Evolutionary conservation across 23 tunicate species (phyloP), one percentile per base, ranked within the genome.

Genomic region (Clavelina lepadiformis): DNA sequence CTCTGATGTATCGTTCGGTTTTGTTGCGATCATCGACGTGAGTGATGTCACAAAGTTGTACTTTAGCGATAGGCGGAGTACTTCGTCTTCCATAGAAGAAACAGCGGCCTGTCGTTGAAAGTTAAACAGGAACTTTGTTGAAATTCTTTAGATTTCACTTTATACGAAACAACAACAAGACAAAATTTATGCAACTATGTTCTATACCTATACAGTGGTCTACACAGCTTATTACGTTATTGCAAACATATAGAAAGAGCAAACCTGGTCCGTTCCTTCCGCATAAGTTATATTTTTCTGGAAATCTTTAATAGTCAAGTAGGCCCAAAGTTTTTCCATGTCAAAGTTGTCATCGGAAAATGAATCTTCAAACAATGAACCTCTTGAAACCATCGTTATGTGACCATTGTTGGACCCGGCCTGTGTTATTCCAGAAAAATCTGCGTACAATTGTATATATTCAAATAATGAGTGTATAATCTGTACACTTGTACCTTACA

Each of bases 11-110:
- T 73, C 62, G 34, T 44, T 65, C 29, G 91, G 91, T 60, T 77
- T 37, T 15, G 76, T 72, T 8, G 75, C 91, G 23, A 83, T 82
- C 91, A 83, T 83, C n/a, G 91, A 83, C 32, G 91, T 83, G 13
- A 74, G 46, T 13, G 81, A 76, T 49, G 91, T 83, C 35, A 83
- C 91, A 50, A 83, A 75, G 29, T 67, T 67, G 71, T 77, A 75
- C 41, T 68, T 67, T 36, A 75, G 30, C 27, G 91, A 74, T 21
- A 83, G 44, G 2, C 55, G 50, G 21, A 74, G 54, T n/a, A 67
- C 73, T 65, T 51, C 58, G 0, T 35, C 75, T 6, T 55, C 74
- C 26, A 72, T 73, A 3, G 13, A 8, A 15, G 11, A 8, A 8
- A 41, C 49, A 8, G 49, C 49, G 15, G 49, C 15, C 49, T 41